A percentile compares a stretch with the other conserved stretches of the same genome.
These are phyloP conservation scores for Lamellibrachia satsuma DNA, from an alignment of 2,888 invertebrate genomes.

Conservation along the genomic window DNA sequence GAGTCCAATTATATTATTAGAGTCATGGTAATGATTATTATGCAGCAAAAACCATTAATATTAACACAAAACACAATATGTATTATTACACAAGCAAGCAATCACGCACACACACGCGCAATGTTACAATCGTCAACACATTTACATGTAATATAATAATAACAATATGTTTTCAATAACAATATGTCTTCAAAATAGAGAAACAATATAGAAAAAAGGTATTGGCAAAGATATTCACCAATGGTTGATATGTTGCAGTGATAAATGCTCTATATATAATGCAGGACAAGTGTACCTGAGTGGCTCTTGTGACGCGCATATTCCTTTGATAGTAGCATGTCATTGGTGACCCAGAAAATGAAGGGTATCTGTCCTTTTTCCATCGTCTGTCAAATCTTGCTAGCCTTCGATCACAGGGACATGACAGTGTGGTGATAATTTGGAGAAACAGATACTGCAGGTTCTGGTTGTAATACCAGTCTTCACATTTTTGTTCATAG, in stretches of 20 bases:
- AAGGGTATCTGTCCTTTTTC: not conserved
- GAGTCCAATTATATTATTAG: too few species aligned
- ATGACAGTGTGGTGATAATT: not conserved
- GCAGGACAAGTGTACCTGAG: not conserved
- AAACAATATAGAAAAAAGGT: not conserved
- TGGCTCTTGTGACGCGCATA: not conserved
- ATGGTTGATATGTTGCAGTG: not conserved
- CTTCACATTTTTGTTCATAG: not conserved
- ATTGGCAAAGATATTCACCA: not conserved
- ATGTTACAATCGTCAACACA: too few species aligned
- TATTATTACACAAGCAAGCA: too few species aligned
- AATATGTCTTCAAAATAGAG: too few species aligned
- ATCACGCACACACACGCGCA: too few species aligned
- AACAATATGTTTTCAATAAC: too few species aligned
- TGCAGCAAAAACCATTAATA: too few species aligned
- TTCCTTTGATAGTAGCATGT: not conserved
- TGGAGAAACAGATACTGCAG: not conserved
- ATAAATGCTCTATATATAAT: not conserved
- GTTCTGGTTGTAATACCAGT: not conserved
- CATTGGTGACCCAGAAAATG: not conserved
- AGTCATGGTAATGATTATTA: too few species aligned
- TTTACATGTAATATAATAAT: too few species aligned
- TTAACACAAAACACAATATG: too few species aligned
- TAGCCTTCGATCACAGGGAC: not conserved
- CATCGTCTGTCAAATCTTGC: slow-evolving; percentile 8